Evolutionary conservation across 2,113 vertebrate genomes (phyloP).

Genomic region (Chaenocephalus aceratus): DNA sequence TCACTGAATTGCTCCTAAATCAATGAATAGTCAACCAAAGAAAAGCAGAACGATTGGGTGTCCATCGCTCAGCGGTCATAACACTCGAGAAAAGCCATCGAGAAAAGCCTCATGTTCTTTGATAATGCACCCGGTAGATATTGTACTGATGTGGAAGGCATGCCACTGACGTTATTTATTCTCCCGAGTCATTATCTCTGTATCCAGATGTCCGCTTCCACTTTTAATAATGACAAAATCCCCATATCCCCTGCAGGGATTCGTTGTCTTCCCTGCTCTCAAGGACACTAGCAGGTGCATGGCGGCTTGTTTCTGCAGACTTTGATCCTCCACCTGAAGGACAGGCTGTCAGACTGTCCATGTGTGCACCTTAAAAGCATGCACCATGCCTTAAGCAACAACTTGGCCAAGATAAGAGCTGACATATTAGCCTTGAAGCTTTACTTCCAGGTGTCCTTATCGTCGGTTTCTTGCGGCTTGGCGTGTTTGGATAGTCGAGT

Average conservation of each 20-base stretch:
- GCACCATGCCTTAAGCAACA: conserved; percentile 24
- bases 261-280: conserved; percentile 22
- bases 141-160: neutral
- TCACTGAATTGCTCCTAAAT: neutral
- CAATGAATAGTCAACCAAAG: neutral
- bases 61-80: neutral
- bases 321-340: conserved; percentile 43
- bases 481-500: conserved; percentile 56
- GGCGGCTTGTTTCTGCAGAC: conserved; percentile 38
- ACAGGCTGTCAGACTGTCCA: conserved; percentile 36
- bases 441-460: conserved; percentile 16
- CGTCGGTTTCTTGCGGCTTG: neutral
- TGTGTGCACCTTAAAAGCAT: conserved; percentile 8
- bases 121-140: neutral
- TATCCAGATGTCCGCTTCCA: conserved; percentile 3
- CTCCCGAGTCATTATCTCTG: neutral
- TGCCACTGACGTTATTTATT: neutral
- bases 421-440: conserved; percentile 43
- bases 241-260: conserved; percentile 11
- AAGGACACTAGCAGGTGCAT: conserved; percentile 44
- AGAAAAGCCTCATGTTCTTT: neutral
- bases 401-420: conserved; percentile 30
- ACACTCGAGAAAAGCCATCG: neutral
- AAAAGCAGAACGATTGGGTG: neutral
- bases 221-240: conserved; percentile 17